These are phyloP conservation scores for Acarapis woodi DNA, from an alignment of 1,140 invertebrate species.

Conservation along the genomic window DNA sequence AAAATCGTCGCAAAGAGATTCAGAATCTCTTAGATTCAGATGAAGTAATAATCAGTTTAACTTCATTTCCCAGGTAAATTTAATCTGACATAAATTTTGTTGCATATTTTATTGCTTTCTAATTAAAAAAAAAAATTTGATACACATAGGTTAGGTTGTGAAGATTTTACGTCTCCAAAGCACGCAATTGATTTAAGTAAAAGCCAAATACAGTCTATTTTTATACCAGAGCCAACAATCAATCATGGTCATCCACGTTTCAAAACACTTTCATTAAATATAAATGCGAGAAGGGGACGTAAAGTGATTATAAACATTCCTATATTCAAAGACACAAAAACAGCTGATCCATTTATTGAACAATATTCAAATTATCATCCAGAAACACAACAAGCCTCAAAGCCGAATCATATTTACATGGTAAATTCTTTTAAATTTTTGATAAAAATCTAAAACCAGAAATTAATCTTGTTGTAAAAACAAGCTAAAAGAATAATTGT, in stretches of 20 bases:
- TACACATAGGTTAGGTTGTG: constrained; percentile 40
- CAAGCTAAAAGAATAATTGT: no score
- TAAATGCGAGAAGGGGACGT: constrained; percentile 55
- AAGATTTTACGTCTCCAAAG: constrained; percentile 57
- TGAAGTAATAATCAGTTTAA: constrained; percentile 63
- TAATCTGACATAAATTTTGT: no score
- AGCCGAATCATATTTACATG: constrained; percentile 69
- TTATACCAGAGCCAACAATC: constrained; percentile 83
- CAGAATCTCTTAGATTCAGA: constrained; percentile 36
- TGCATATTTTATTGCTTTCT: no score
- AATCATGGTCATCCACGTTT: constrained; percentile 80
- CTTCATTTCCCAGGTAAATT: constrained; percentile 59
- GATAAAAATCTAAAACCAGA: no score
- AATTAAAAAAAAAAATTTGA: neutral
- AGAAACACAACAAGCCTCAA: constrained; percentile 27
- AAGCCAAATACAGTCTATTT: constrained; percentile 53
- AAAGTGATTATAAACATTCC: constrained; percentile 91
- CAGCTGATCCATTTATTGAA: constrained; percentile 37
- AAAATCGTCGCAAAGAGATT: constrained; percentile 40
- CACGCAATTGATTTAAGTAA: constrained; percentile 32
- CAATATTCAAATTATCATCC: constrained; percentile 30
- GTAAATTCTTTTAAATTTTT: no score
- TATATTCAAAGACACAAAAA: constrained; percentile 63
- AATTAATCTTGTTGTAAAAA: no score
- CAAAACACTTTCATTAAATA: constrained; percentile 75